Conservation (phyloP, 2,797 vertebrate genomes). For the Dallia pectoralis region DNA sequence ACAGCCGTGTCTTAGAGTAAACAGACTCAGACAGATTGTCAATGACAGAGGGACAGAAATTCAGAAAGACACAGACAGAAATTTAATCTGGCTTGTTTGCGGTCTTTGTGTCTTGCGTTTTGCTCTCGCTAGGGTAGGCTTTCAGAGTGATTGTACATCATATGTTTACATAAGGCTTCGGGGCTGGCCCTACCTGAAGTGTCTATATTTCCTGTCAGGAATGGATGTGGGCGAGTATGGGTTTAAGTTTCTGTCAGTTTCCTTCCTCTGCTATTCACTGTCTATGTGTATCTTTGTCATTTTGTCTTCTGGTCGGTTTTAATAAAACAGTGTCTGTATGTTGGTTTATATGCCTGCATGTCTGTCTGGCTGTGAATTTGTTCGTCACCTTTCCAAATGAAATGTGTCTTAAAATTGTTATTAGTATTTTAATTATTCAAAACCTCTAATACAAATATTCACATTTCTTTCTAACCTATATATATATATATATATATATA, state of each 20-base stretch:
- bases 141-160: constrained; percentile 67
- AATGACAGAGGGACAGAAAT: too few species aligned
- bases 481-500: too few species aligned
- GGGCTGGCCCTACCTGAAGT: constrained; percentile 52
- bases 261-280: background rate
- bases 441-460: too few species aligned
- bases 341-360: constrained; percentile 3
- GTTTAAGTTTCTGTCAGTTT: constrained; percentile 27
- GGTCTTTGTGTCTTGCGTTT: constrained; percentile 60
- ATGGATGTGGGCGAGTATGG: constrained; percentile 25
- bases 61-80: background rate
- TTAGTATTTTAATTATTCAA: constrained; percentile 8
- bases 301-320: constrained; percentile 16
- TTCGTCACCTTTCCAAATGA: too few species aligned
- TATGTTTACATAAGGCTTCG: constrained; percentile 68
- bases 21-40: background rate
- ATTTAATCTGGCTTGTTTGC: constrained; percentile 14
- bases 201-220: constrained; percentile 23
- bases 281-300: constrained; percentile 28
- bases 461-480: too few species aligned
- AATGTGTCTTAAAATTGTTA: constrained; percentile 1
- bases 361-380: constrained; percentile 24
- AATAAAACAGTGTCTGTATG: too few species aligned
- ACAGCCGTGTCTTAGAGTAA: background rate
- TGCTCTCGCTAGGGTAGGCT: constrained; percentile 62